Evolutionary conservation across 1,140 invertebrate species (phyloP).

Genomic region (Nixonia krombeini): DNA sequence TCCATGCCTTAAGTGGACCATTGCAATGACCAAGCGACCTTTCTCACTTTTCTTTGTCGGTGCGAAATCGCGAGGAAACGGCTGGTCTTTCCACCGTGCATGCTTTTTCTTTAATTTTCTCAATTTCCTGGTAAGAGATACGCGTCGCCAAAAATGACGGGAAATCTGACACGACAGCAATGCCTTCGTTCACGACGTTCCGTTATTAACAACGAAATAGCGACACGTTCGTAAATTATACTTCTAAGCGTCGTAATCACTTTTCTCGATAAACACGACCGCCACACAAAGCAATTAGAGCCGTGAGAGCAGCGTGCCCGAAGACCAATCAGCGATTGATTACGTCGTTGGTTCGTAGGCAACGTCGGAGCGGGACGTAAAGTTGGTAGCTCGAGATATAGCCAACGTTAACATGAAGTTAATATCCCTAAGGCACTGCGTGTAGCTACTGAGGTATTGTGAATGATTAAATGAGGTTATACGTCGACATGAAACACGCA

Average conservation of each 20-base stretch:
- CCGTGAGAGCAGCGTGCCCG: neutral
- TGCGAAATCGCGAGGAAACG: no score
- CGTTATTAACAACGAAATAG: no score
- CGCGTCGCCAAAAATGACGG: no score
- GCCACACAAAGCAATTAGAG: neutral
- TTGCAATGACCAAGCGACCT: no score
- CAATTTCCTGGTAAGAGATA: no score
- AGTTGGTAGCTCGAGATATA: constrained; percentile 1
- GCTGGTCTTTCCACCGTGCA: no score
- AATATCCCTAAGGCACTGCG: constrained; percentile 10
- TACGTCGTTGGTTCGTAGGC: constrained; percentile 12
- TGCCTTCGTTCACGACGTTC: no score
- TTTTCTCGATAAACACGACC: neutral
- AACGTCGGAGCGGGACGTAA: constrained; percentile 1
- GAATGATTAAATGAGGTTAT: constrained; percentile 23
- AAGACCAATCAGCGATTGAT: constrained; percentile 24
- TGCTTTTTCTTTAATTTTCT: neutral
- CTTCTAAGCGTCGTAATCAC: neutral
- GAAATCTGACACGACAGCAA: no score
- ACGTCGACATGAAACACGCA: constrained; percentile 28
- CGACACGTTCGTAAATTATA: constrained; percentile 3
- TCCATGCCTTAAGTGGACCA: no score
- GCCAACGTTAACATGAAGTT: constrained; percentile 12
- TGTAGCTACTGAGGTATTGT: constrained; percentile 9
- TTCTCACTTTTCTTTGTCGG: no score